phyloP scores from a whole-genome alignment of 2,113 vertebrate genomes.

The Melanerpes formicivorus region DNA sequence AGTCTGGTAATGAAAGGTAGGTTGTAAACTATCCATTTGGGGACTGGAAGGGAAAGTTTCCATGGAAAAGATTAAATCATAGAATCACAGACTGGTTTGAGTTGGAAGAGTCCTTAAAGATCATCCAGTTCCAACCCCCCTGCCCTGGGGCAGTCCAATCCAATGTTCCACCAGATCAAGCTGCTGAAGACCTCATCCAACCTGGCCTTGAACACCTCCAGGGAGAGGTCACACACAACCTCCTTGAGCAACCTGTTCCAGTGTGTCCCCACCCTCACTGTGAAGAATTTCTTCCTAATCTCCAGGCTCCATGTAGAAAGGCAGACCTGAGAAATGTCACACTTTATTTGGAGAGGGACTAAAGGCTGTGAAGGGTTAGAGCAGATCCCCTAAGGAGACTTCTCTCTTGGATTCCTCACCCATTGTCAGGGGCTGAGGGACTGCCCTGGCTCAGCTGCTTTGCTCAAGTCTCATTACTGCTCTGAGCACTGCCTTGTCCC shows the following conservation, averaged over 20 bases:
- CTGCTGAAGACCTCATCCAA: too few species aligned
- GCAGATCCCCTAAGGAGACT: neutral
- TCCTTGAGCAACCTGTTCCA: too few species aligned
- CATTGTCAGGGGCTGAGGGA: accelerated
- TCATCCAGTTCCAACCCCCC: too few species aligned
- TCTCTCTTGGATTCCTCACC: neutral
- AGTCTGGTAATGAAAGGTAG: neutral
- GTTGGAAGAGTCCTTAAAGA: too few species aligned
- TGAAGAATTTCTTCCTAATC: too few species aligned
- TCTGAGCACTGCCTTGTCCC: neutral
- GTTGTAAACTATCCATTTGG: too few species aligned
- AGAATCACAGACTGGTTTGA: too few species aligned
- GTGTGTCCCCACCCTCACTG: too few species aligned
- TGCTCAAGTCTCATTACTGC: neutral
- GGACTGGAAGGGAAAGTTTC: neutral
- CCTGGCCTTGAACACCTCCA: too few species aligned
- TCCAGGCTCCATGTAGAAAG: neutral
- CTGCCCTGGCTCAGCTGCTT: neutral
- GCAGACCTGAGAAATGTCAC: accelerated
- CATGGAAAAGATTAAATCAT: neutral
- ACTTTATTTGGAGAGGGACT: neutral
- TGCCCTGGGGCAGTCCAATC: too few species aligned
- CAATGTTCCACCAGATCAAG: too few species aligned
- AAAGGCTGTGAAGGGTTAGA: neutral
- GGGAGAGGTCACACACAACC: too few species aligned